These are phyloP conservation scores for Montipora capricornis DNA, from an alignment of 64 coral and sea anemone genomes.

Conservation along the genomic window DNA sequence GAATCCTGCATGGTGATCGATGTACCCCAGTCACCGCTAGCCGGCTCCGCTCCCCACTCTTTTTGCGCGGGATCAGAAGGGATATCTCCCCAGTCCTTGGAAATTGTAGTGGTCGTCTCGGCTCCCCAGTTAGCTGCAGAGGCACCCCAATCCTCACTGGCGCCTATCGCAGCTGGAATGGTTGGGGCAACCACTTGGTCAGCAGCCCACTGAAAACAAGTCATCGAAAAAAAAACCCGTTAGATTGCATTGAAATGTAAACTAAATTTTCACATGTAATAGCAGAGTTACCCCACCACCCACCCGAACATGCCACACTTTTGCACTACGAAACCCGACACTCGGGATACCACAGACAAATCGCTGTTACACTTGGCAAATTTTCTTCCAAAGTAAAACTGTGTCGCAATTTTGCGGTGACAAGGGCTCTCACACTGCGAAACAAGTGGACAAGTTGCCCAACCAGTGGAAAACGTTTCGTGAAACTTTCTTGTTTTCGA, in stretches of 20 bases:
- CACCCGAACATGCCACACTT: too few species aligned
- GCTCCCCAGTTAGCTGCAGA: not conserved
- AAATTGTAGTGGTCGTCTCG: not conserved
- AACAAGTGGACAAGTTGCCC: too few species aligned
- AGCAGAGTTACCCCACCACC: too few species aligned
- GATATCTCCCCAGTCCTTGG: slow-evolving; percentile 49
- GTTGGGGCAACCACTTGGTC: slow-evolving; percentile 32
- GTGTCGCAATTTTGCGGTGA: too few species aligned
- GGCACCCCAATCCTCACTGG: slow-evolving; percentile 6
- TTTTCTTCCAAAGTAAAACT: too few species aligned
- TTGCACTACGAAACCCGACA: too few species aligned
- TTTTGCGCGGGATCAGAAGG: slow-evolving; percentile 12
- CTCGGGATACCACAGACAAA: too few species aligned
- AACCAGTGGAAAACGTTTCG: too few species aligned
- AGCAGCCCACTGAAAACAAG: slow-evolving; percentile 78
- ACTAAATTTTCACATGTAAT: too few species aligned
- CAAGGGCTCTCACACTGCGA: too few species aligned
- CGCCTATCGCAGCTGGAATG: not conserved
- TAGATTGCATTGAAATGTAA: not conserved
- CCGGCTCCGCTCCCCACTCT: slow-evolving; percentile 68
- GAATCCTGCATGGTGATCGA: slow-evolving; percentile 52
- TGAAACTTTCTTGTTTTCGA: too few species aligned
- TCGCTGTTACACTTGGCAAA: too few species aligned
- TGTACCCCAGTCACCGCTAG: slow-evolving; percentile 64
- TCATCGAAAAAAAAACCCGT: not conserved